A percentile compares a stretch with the other conserved stretches of the same genome.
Conservation (phyloP, 2,797 vertebrate species). For the Betta splendens region DNA sequence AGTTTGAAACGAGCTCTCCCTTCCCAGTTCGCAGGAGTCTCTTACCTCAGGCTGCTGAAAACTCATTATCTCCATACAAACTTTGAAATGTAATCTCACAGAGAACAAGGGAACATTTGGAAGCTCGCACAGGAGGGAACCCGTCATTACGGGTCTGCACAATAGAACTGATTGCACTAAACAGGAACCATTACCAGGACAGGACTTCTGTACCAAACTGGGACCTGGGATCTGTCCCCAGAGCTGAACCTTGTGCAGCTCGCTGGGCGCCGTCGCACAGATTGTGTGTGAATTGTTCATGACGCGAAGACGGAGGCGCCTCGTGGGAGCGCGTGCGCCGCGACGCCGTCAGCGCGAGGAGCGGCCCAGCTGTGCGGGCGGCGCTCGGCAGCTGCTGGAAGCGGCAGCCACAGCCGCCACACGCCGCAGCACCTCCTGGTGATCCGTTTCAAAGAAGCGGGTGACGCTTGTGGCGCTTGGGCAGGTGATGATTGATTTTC, state of each 20-base stretch:
- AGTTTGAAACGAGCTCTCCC: neutral
- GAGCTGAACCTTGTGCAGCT: too few relatives aligned
- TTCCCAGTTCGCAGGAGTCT: too few relatives aligned
- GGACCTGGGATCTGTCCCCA: too few relatives aligned
- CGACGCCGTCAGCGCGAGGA: constrained; percentile 44
- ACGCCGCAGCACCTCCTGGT: constrained; percentile 37
- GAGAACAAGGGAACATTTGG: too few relatives aligned
- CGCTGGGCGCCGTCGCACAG: too few relatives aligned
- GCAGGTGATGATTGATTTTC: constrained; percentile 51
- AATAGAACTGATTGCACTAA: neutral
- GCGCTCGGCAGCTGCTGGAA: constrained; percentile 55
- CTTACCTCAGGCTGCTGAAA: too few relatives aligned
- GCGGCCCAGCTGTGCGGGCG: constrained; percentile 58
- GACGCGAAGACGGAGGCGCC: constrained; percentile 3
- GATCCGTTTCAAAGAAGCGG: constrained; percentile 60
- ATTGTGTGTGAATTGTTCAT: constrained; percentile 3
- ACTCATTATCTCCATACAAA: too few relatives aligned
- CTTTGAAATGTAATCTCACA: too few relatives aligned
- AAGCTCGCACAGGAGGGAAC: too few relatives aligned
- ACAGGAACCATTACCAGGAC: too few relatives aligned
- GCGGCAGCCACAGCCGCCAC: constrained; percentile 53
- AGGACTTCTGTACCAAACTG: too few relatives aligned
- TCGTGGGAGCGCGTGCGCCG: constrained; percentile 20
- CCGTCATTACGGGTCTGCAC: too few relatives aligned
- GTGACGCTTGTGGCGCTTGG: constrained; percentile 41